Evolutionary conservation across 2,888 invertebrate genomes (phyloP).

Genomic region (Ectemnius continuus): DNA sequence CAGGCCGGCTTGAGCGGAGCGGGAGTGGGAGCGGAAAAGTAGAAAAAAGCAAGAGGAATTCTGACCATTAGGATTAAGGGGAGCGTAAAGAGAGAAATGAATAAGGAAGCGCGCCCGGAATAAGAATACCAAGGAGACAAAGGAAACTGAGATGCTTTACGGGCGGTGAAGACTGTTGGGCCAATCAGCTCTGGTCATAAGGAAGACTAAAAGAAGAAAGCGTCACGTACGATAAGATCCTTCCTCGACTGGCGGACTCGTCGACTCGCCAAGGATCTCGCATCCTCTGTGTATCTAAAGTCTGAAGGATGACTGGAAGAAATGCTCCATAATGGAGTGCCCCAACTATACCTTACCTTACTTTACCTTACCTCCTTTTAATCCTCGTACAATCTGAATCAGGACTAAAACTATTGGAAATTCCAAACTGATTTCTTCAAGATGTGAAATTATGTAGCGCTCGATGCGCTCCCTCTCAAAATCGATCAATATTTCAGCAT

Average conservation of each 20-base stretch:
- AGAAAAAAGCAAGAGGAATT: constrained; percentile 38
- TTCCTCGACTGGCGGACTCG: constrained; percentile 13
- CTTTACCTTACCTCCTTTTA: too few relatives aligned
- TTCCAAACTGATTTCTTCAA: too few relatives aligned
- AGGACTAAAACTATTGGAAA: too few relatives aligned
- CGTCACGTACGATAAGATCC: constrained; percentile 28
- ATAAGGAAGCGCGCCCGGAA: constrained; percentile 42
- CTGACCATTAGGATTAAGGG: constrained; percentile 44
- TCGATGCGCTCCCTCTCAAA: too few relatives aligned
- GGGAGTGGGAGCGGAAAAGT: too few relatives aligned
- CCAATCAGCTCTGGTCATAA: constrained; percentile 32
- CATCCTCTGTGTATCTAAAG: constrained; percentile 20
- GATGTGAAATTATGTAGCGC: too few relatives aligned
- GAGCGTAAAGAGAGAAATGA: not conserved
- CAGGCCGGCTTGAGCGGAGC: too few relatives aligned
- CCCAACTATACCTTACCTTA: too few relatives aligned
- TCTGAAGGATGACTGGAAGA: constrained; percentile 32
- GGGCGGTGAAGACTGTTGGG: constrained; percentile 45
- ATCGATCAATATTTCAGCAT: too few relatives aligned
- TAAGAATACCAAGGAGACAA: constrained; percentile 47
- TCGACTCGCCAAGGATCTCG: too few relatives aligned
- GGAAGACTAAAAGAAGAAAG: constrained; percentile 23
- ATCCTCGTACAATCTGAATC: too few relatives aligned
- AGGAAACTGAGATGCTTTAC: constrained; percentile 33
- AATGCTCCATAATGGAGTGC: too few relatives aligned